phyloP scores from a whole-genome alignment of 1,140 invertebrate species.

The Lordiphosa mommai region DNA sequence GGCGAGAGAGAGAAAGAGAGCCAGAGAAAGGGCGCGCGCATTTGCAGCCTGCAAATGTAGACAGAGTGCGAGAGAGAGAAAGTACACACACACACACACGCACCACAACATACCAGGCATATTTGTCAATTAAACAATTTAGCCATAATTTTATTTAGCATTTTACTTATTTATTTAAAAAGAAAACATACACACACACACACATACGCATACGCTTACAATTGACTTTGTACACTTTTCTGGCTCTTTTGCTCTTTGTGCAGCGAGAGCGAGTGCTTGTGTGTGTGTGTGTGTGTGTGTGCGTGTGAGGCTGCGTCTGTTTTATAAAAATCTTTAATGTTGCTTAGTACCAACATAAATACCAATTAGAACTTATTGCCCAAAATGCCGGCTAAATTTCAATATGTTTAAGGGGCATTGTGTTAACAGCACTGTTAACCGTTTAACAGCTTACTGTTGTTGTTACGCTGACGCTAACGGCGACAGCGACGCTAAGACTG shows the following conservation, averaged over 20 bases:
- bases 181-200: not conserved
- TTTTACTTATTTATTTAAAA: not conserved
- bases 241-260: not conserved
- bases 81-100: not conserved
- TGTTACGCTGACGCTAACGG: conserved; percentile 20
- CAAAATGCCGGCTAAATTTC: conserved; percentile 36
- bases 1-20: conserved; percentile 6
- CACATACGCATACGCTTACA: not conserved
- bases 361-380: conserved; percentile 11
- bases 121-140: conserved; percentile 27
- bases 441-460: conserved; percentile 27
- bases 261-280: conserved; percentile 2
- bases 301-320: not conserved
- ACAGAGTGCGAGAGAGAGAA: conserved; percentile 5
- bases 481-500: conserved; percentile 1
- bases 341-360: not conserved
- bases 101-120: conserved; percentile 4
- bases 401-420: conserved; percentile 9
- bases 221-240: not conserved
- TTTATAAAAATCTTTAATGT: too few species aligned
- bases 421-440: conserved; percentile 20
- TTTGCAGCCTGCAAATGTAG: conserved; percentile 26
- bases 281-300: not conserved
- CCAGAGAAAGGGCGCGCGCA: conserved; percentile 31
- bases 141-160: conserved; percentile 1